These are phyloP conservation scores for Oreotrochilus melanogaster DNA, from an alignment of 2,113 vertebrate species.

Conservation along the genomic window DNA sequence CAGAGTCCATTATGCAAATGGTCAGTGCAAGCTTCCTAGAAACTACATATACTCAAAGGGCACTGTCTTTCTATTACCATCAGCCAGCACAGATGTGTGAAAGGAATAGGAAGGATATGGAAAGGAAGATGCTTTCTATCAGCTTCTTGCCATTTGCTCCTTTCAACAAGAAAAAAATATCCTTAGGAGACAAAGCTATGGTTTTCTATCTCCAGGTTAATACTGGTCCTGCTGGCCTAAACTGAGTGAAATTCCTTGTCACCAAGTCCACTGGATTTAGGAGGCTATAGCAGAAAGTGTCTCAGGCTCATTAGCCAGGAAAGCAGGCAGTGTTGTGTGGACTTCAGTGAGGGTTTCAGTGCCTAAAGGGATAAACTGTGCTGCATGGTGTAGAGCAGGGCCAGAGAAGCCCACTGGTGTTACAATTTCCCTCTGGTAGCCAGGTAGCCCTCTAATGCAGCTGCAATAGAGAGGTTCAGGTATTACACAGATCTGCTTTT, in stretches of 20 bases:
- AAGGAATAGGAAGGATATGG: background rate
- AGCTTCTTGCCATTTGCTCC: background rate
- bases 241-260: background rate
- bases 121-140: background rate
- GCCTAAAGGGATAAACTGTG: background rate
- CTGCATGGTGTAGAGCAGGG: background rate
- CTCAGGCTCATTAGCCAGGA: background rate
- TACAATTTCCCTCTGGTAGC: background rate
- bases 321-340: background rate
- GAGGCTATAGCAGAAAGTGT: background rate
- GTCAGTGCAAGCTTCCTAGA: background rate
- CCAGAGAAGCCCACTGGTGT: background rate
- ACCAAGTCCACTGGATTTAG: background rate
- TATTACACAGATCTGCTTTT: background rate
- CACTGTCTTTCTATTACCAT: background rate
- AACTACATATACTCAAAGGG: background rate
- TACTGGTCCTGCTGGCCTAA: background rate
- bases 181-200: background rate
- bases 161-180: background rate
- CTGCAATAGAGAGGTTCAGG: background rate
- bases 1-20: slow-evolving; percentile 35
- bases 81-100: background rate
- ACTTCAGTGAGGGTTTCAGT: background rate
- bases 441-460: background rate
- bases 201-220: background rate